Evolutionary conservation across 1,140 invertebrate genomes (phyloP), one percentile per base, ranked within the genome.

Genomic region (Drosophila cardini): DNA sequence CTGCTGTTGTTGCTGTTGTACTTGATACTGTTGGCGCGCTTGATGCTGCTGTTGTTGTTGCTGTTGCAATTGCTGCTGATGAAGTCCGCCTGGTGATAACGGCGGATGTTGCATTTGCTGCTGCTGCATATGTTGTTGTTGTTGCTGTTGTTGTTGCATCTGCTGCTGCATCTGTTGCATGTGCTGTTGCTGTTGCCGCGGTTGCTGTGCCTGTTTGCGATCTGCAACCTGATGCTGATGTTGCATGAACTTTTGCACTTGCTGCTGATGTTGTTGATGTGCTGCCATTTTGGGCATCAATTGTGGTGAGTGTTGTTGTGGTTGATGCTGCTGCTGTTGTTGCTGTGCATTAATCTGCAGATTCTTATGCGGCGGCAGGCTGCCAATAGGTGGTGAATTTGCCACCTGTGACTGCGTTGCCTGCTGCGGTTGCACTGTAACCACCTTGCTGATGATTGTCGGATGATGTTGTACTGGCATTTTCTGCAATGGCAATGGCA

Each of bases 361-460:
- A 6, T 62, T 69, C 55, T 87, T 87, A 43, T 86, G 84, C 10
- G 84, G 83, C 45, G 84, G 76, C 50, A 87, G 40, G 11, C 77
- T 89, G 50, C 84, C 84, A 52, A 90, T 16, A 0, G 84, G 89
- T 8, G 79, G 79, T 2, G 90, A 76, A 6, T 50, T 84, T 9
- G 80, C 73, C 53, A 85, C 79, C 46, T 80, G 74, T 0, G 87
- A 79, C 56, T 91, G 87, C 7, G 78, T 83, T 1, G 90, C 87
- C 52, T 91, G 90, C 48, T 91, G 90, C 5, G 90, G 86, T 53
- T 87, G 84, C 30, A 91, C 90, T 0, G 80, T 91, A 0, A 91
- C 90, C 11, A 91, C 90, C 16, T 91, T 91, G 64, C 90, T 91
- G 16, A 91, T 91, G 38, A 91, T 91, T 8, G 90, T 91, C 5